A percentile compares a stretch with the other conserved stretches of the same genome.
Evolutionary conservation across 2,797 vertebrate genomes (phyloP).

Genomic region (Rhadinocentrus ornatus): DNA sequence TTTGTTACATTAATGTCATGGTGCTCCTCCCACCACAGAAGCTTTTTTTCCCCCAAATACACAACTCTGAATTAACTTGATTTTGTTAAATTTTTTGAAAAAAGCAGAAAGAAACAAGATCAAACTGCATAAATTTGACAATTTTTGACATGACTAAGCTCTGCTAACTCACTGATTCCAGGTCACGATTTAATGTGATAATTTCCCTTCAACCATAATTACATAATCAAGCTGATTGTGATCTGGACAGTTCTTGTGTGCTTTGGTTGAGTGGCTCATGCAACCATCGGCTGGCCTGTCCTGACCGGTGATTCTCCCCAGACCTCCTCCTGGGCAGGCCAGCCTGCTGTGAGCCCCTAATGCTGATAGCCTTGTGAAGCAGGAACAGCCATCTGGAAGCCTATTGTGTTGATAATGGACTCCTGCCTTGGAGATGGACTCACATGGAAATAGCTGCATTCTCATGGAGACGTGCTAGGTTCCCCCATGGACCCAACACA

Average conservation of each 20-base stretch:
- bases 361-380: slow-evolving; percentile 42
- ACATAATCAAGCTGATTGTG: slow-evolving; percentile 20
- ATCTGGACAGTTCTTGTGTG: slow-evolving; percentile 19
- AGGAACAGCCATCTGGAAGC: slow-evolving; percentile 67
- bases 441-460: slow-evolving; percentile 71
- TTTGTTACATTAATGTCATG: background rate
- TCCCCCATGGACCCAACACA: slow-evolving; percentile 24
- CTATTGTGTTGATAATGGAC: slow-evolving; percentile 72
- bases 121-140: slow-evolving; percentile 9
- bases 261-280: slow-evolving; percentile 23
- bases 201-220: background rate
- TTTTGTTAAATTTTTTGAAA: background rate
- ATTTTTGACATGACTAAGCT: background rate
- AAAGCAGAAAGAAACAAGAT: background rate
- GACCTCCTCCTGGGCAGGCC: slow-evolving; percentile 49
- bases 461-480: slow-evolving; percentile 61
- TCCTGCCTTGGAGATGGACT: slow-evolving; percentile 64
- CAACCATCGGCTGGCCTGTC: slow-evolving; percentile 24
- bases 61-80: background rate
- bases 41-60: background rate
- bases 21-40: background rate
- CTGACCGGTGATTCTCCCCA: slow-evolving; percentile 45
- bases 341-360: slow-evolving; percentile 55
- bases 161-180: slow-evolving; percentile 9
- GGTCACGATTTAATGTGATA: background rate